These are phyloP conservation scores for Sorex araneus DNA, from an alignment of 2,113 vertebrate genomes.

Conservation along the genomic window DNA sequence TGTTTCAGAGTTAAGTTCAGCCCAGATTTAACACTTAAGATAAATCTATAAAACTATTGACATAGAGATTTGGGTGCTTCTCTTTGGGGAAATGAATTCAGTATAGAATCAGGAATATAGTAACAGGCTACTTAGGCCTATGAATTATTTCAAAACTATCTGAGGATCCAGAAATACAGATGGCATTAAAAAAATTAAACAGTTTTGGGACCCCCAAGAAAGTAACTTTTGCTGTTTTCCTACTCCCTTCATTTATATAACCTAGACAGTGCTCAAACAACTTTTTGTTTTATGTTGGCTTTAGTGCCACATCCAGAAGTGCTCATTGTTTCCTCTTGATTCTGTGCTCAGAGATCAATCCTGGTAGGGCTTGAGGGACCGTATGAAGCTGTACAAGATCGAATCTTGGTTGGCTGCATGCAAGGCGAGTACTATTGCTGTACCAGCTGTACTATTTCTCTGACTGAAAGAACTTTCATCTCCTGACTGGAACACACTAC, in stretches of 20 bases:
- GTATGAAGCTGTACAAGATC: too few relatives aligned
- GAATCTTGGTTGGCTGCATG: too few relatives aligned
- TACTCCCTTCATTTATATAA: neutral
- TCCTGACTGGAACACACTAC: neutral
- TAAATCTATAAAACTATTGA: constrained; percentile 36
- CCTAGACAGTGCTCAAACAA: neutral
- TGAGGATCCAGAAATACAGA: neutral
- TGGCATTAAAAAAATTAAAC: constrained; percentile 24
- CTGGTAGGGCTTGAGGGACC: too few relatives aligned
- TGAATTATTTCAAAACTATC: constrained; percentile 4
- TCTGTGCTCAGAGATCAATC: too few relatives aligned
- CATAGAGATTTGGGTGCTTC: neutral
- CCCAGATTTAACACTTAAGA: constrained; percentile 37
- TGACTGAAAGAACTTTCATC: neutral
- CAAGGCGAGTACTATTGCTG: too few relatives aligned
- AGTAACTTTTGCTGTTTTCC: neutral
- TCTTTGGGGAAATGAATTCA: constrained; percentile 12
- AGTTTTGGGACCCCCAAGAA: neutral
- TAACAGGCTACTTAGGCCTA: neutral
- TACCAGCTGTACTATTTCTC: too few relatives aligned
- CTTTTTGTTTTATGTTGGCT: too few relatives aligned
- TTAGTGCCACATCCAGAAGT: too few relatives aligned
- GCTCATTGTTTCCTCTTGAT: too few relatives aligned
- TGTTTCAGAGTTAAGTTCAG: constrained; percentile 10
- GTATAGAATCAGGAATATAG: neutral